Base-by-base conservation (phyloP, 2,888 invertebrate genomes). In the Troides helena region DNA sequence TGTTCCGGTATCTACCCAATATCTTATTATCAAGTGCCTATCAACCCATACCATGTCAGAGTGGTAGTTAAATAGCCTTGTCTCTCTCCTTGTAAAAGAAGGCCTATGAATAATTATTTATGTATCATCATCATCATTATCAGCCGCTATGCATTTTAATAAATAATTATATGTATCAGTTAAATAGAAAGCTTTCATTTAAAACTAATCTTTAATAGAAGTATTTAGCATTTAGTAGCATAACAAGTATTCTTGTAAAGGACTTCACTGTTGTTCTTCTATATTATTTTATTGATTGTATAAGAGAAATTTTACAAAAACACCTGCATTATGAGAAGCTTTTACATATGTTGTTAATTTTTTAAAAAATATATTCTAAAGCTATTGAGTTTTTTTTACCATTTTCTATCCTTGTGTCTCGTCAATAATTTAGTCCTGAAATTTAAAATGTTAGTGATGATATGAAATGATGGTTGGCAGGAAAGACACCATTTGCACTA, bases 361-460 rank as follows among this genome's bases (percentile, higher is more conserved):
- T 30, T 46, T 25, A 62, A 25, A n/a, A 57, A 18, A 58, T 14
- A n/a, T 30, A 39, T 68, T 63, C 63, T 67, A 12, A 67, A 63
- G 30, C 59, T 60, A 60, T 56, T 23, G 12, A 56, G 62, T 25
- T 62, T 73, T 75, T 80, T 85, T 96, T 96, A 96, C 96, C 96
- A 96, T 95, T 95, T 95, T 85, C 95, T 95, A 94, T 96, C 96
- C 94, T 94, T 95, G 94, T 95, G 96, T 94, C 96, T 95, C 91
- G 96, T 95, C 94, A 96, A 95, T 92, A 96, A 95, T 94, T 96
- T 96, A 94, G 96, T 96, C 96, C 96, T 96, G 96, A 91, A 96
- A 96, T 94, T 92, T 86, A 93, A 93, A 93, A 83, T 87, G 90
- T 90, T 90, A 90, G 90, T 86, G 84, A 88, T 91, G 90, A 87